phyloP scores from a whole-genome alignment of 2,113 vertebrate genomes.

The pig (Sus scrofa) region DNA sequence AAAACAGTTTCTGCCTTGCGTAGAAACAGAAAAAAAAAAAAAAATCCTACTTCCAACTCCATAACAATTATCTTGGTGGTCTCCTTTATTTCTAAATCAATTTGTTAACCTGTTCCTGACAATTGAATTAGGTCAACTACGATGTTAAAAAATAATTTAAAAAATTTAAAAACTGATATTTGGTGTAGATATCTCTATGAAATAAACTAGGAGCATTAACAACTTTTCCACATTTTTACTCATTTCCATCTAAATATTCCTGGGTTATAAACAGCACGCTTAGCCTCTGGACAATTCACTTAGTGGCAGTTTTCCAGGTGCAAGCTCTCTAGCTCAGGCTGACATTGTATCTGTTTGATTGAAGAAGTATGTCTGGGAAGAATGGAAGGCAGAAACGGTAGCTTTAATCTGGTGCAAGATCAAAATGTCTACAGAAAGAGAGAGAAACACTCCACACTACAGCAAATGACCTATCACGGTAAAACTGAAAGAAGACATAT shows the following conservation, averaged over 20 bases:
- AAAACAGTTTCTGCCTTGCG: background rate
- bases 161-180: slow-evolving; percentile 29
- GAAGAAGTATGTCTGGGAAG: background rate
- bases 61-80: background rate
- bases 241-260: background rate
- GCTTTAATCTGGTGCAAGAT: slow-evolving; percentile 61
- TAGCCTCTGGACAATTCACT: background rate
- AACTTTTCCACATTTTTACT: background rate
- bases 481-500: slow-evolving; percentile 75
- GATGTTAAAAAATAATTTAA: background rate
- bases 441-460: slow-evolving; percentile 71
- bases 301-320: background rate
- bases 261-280: background rate
- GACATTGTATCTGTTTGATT: fast-evolving
- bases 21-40: background rate
- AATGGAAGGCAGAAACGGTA: background rate
- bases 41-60: background rate
- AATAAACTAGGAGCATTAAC: background rate
- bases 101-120: background rate
- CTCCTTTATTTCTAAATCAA: background rate
- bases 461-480: slow-evolving; percentile 76
- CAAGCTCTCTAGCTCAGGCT: background rate
- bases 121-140: background rate
- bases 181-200: background rate
- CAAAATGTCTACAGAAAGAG: background rate